phyloP scores from a whole-genome alignment of 2,888 invertebrate species.

The Oscheius myriophilus region DNA sequence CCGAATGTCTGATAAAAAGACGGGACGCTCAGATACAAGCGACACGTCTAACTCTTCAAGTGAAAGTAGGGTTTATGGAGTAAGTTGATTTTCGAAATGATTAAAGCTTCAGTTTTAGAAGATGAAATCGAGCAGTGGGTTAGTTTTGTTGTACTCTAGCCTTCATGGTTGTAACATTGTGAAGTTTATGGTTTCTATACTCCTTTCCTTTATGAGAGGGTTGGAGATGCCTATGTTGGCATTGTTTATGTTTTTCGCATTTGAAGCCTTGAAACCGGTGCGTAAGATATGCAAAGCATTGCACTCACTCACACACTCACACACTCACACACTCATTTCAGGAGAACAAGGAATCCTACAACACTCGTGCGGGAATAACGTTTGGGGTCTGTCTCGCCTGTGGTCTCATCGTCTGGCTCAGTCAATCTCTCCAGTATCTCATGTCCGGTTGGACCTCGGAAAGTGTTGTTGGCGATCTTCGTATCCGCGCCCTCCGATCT shows the following conservation, averaged over 20 bases:
- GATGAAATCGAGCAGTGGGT: not conserved
- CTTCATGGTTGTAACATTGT: slow-evolving; percentile 6
- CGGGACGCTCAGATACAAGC: too few relatives aligned
- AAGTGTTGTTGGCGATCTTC: not conserved
- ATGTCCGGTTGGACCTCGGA: slow-evolving; percentile 24
- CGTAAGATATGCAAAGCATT: too few relatives aligned
- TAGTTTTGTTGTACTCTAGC: slow-evolving; percentile 10
- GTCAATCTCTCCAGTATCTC: slow-evolving; percentile 7
- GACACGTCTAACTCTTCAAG: too few relatives aligned
- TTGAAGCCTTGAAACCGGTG: slow-evolving; percentile 13
- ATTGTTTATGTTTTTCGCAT: slow-evolving; percentile 1
- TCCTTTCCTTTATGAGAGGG: slow-evolving; percentile 21
- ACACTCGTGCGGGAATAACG: slow-evolving; percentile 1
- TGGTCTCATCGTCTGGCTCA: slow-evolving; percentile 14
- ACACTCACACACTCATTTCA: not conserved
- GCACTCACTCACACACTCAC: too few relatives aligned
- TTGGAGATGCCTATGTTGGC: slow-evolving; percentile 23
- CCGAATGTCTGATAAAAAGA: slow-evolving; percentile 4
- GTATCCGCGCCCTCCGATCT: slow-evolving; percentile 11
- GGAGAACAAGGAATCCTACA: slow-evolving; percentile 17
- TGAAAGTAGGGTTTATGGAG: too few relatives aligned
- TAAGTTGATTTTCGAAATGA: too few relatives aligned
- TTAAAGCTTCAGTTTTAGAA: not conserved
- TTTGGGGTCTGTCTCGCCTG: slow-evolving; percentile 1
- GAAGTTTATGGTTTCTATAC: not conserved